Evolutionary conservation across 2,797 vertebrate species (phyloP).

Genomic region (Gymnodraco acuticeps): DNA sequence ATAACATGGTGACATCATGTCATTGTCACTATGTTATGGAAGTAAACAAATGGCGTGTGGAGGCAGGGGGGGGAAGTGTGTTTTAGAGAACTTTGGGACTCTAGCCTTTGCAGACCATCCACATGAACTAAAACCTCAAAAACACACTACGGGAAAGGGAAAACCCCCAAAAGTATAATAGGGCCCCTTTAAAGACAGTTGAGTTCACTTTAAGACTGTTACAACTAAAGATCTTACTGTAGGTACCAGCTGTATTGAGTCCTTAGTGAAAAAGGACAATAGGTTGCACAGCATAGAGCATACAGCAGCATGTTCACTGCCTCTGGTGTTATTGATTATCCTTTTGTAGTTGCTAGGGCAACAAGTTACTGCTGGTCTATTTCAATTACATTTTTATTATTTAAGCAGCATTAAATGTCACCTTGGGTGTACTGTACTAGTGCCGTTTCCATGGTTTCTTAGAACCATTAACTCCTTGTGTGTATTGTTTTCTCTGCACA

Average conservation of each 20-base stretch:
- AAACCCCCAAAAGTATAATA: not conserved
- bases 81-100: too few relatives aligned
- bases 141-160: too few relatives aligned
- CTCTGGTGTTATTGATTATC: constrained; percentile 13
- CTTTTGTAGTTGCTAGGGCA: constrained; percentile 44
- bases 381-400: constrained; percentile 11
- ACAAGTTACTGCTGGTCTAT: constrained; percentile 26
- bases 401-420: constrained; percentile 17
- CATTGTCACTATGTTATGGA: too few relatives aligned
- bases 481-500: constrained; percentile 1
- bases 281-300: constrained; percentile 2
- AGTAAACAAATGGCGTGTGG: too few relatives aligned
- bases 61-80: too few relatives aligned
- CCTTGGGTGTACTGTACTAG: constrained; percentile 16
- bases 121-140: too few relatives aligned
- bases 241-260: not conserved
- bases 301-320: not conserved
- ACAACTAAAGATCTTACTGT: not conserved
- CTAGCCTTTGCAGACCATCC: too few relatives aligned
- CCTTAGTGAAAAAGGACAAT: not conserved
- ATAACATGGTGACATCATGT: too few relatives aligned
- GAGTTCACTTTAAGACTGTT: not conserved
- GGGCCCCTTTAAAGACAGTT: not conserved
- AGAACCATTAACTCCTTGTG: not conserved
- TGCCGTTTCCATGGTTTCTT: constrained; percentile 46